Conservation (phyloP, 2,797 vertebrate species). For the Falco biarmicus region DNA sequence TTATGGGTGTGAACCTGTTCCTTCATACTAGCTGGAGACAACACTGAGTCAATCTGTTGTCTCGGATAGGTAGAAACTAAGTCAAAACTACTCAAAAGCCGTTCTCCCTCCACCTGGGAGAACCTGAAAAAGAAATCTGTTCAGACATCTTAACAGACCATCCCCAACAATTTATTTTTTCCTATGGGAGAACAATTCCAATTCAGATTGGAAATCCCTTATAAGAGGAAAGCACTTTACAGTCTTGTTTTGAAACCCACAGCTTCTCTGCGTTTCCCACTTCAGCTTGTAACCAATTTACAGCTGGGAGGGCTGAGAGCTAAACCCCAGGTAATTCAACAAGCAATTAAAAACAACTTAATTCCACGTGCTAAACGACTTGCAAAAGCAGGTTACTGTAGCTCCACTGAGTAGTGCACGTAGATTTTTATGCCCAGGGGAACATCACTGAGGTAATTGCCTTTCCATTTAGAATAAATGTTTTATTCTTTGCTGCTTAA, state of each 20-base stretch:
- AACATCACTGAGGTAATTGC: slow-evolving; percentile 36
- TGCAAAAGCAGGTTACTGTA: slow-evolving; percentile 12
- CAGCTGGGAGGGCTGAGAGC: background rate
- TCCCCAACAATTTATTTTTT: background rate
- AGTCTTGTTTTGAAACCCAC: background rate
- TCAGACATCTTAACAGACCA: accelerated
- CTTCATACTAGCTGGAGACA: background rate
- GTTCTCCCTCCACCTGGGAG: background rate
- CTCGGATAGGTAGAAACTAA: background rate
- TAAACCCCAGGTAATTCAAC: slow-evolving; percentile 18
- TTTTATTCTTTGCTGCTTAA: slow-evolving; percentile 44
- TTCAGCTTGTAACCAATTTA: slow-evolving; percentile 8
- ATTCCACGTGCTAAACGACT: background rate
- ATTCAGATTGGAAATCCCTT: background rate
- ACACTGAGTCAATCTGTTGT: background rate
- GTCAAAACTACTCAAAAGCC: background rate
- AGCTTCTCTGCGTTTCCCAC: background rate
- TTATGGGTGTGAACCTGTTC: background rate
- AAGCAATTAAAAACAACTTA: slow-evolving; percentile 48
- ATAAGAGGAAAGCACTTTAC: background rate
- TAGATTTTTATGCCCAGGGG: slow-evolving; percentile 33
- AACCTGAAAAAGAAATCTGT: background rate
- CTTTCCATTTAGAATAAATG: slow-evolving; percentile 52
- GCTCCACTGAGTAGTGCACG: background rate
- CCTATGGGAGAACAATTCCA: background rate